These are phyloP conservation scores for Chrysocyon brachyurus DNA, from an alignment of 2,797 vertebrate species.

Conservation along the genomic window DNA sequence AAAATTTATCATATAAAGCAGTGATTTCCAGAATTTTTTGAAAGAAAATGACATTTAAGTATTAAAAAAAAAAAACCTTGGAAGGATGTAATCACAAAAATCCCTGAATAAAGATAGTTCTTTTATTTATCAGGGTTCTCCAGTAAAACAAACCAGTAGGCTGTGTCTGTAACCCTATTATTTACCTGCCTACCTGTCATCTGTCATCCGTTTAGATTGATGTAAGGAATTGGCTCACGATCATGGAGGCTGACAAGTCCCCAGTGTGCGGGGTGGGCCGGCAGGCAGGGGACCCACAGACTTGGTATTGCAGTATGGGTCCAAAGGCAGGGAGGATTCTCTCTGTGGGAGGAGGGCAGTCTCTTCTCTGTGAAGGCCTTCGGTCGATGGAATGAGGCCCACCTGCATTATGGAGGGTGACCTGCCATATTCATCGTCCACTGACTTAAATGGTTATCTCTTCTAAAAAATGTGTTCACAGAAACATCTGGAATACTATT, in stretches of 20 bases:
- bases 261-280: not conserved
- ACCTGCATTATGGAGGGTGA: not conserved
- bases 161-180: not conserved
- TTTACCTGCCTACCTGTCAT: not conserved
- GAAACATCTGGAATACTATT: not conserved
- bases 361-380: not conserved
- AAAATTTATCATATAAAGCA: conserved; percentile 15
- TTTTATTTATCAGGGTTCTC: not conserved
- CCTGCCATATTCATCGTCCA: not conserved
- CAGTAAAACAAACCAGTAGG: not conserved
- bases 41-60: conserved; percentile 32
- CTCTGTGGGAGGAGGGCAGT: rapidly evolving
- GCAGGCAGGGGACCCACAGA: not conserved
- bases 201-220: not conserved
- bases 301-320: no score
- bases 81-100: not conserved
- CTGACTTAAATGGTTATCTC: not conserved
- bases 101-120: not conserved
- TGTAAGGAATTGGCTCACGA: not conserved
- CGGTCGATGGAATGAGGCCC: not conserved
- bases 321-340: not conserved
- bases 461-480: not conserved
- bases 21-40: not conserved
- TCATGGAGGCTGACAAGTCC: not conserved
- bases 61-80: not conserved